Evolutionary conservation across 2,113 vertebrate genomes (phyloP).

Genomic region (Myotis davidii): DNA sequence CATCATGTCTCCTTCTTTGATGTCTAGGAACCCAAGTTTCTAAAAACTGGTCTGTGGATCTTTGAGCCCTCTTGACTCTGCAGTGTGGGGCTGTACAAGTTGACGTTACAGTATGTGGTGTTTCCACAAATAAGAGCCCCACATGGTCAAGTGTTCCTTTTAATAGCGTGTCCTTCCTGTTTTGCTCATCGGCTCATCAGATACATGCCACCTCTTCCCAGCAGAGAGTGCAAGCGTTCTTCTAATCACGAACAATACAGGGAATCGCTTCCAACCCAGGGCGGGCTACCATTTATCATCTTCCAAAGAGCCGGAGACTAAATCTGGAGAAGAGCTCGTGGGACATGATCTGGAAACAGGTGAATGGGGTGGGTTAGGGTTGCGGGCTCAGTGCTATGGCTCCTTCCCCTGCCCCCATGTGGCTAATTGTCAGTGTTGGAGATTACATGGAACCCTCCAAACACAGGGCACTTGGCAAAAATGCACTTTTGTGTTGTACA

Average conservation of each 20-base stretch:
- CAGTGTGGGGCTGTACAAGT: not conserved
- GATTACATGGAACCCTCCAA: not conserved
- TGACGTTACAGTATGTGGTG: not conserved
- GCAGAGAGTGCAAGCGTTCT: constrained; percentile 55
- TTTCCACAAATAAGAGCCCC: constrained; percentile 35
- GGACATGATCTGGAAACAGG: constrained; percentile 89
- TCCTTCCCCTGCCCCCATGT: not conserved
- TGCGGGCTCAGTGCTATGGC: not conserved
- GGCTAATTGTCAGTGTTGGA: not conserved
- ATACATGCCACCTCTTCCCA: constrained; percentile 63
- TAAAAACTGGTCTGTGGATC: constrained; percentile 6
- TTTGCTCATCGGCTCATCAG: constrained; percentile 4
- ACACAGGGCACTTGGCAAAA: not conserved
- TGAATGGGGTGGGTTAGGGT: constrained; percentile 85
- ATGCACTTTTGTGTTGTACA: not conserved
- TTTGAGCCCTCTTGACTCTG: not conserved
- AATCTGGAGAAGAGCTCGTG: constrained; percentile 88
- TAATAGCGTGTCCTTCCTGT: not conserved
- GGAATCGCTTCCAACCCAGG: constrained; percentile 72
- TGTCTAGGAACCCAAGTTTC: constrained; percentile 16
- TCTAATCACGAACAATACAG: constrained; percentile 67
- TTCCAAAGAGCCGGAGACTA: constrained; percentile 87
- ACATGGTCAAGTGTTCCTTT: not conserved
- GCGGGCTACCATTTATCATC: constrained; percentile 81
- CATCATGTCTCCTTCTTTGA: constrained; percentile 22